Percentiles rank a stretch among this genome's conserved stretches.
Evolutionary conservation across 37 sponge, comb jelly and placozoan species (phyloP).

Genomic region (Petrosia ficiformis): DNA sequence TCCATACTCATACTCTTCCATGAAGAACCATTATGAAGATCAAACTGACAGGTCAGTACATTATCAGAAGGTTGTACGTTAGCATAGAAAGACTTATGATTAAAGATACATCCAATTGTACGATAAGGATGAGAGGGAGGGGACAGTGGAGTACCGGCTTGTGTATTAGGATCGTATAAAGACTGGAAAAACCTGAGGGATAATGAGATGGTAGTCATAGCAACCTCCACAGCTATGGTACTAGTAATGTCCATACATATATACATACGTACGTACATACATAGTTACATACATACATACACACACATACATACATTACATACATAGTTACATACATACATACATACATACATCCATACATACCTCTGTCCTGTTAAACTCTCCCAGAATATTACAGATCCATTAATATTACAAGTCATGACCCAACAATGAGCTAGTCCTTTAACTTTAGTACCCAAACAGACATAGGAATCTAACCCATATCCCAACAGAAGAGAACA

Average conservation of each 20-base stretch:
- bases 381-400: conserved; percentile 90
- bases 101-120: conserved; percentile 95
- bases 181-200: conserved; percentile 57
- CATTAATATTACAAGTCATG: conserved; percentile 66
- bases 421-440: conserved; percentile 87
- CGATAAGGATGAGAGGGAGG: conserved; percentile 71
- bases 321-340: no score
- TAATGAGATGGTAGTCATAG: not conserved
- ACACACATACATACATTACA: no score
- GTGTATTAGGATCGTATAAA: conserved; percentile 56
- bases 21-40: conserved; percentile 53
- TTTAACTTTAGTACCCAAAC: conserved; percentile 82
- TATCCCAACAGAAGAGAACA: conserved; percentile 94
- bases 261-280: not conserved
- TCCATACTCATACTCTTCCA: conserved; percentile 93
- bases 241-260: no score
- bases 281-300: no score
- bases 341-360: no score
- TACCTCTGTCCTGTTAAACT: conserved; percentile 94
- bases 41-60: conserved; percentile 58
- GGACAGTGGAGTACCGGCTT: conserved; percentile 55
- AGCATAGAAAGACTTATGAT: conserved; percentile 88
- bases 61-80: conserved; percentile 80
- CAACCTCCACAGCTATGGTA: not conserved
- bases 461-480: conserved; percentile 90